Evolutionary conservation across 2,888 invertebrate genomes (phyloP), one percentile per base, ranked within the genome.

Genomic region (Xanthia togata): DNA sequence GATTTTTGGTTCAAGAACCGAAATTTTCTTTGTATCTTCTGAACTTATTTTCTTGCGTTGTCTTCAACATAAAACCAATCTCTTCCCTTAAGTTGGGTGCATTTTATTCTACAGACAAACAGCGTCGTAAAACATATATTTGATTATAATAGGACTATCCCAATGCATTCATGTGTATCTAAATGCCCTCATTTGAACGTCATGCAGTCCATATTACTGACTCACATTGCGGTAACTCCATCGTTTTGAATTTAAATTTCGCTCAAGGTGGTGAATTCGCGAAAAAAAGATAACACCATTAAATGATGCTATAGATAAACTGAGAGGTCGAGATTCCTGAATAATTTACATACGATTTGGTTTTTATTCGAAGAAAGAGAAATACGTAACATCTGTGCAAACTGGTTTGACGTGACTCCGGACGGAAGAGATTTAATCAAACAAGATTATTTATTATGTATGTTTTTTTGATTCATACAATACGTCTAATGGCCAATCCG

Each of bases 301-400:
- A 75, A 78, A 83, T 83, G 73, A 70, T 57, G 71, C 67, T 74
- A 78, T 73, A 86, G 67, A 83, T 83, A 86, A 76, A 64, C 70
- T 69, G 70, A 81, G 78, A 76, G 65, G 68, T 80, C 57, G 77
- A 81, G 76, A 83, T 87, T 88, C 81, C 64, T 76, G 81, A 88
- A 89, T 86, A 87, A 88, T 86, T 88, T 86, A 83, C 82, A 82
- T 84, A 79, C 55, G 76, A 82, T 87, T 82, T 73, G 72, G 71
- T 38, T 77, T 86, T 84, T 85, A 79, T 83, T 80, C 57, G 35
- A 65, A 70, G 63, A 76, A 77, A 69, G 70, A 77, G 71, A 76
- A 73, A 73, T 75, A 79, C 59, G 70, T 72, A 75, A 78, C 72
- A 83, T 85, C 73, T 80, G 79, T 71, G 67, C 31, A 79, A 87